These are phyloP conservation scores for Subacronicta megacephala DNA, from an alignment of 2,888 invertebrate genomes.

Conservation along the genomic window DNA sequence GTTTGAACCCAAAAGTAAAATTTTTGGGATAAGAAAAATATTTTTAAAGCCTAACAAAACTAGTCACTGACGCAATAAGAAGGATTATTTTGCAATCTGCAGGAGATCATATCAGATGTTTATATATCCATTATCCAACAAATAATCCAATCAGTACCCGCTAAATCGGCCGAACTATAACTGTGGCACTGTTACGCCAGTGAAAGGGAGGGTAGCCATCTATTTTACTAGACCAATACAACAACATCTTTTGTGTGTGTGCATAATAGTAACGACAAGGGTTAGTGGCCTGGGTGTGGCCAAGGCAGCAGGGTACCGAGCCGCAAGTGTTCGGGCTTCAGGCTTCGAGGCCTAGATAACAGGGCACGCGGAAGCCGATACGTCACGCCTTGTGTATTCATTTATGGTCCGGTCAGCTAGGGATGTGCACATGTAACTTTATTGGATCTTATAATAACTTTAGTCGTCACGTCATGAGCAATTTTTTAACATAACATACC, in stretches of 20 bases:
- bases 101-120: no score
- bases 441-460: not conserved
- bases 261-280: conserved; percentile 74
- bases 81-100: no score
- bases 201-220: conserved; percentile 88
- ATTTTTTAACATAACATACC: no score
- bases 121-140: no score
- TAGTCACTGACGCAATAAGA: no score
- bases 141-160: conserved; percentile 27
- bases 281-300: conserved; percentile 86
- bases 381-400: conserved; percentile 38
- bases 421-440: conserved; percentile 10
- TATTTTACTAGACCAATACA: conserved; percentile 78
- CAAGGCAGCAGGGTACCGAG: conserved; percentile 76
- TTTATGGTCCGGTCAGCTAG: conserved; percentile 30
- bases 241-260: conserved; percentile 61
- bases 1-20: no score
- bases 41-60: no score
- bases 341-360: conserved; percentile 35
- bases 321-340: conserved; percentile 51
- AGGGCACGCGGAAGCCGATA: conserved; percentile 51
- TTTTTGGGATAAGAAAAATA: no score
- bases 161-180: conserved; percentile 69
- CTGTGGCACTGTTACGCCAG: conserved; percentile 77
- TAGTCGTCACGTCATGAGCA: no score